A percentile compares a stretch with the other conserved stretches of the same genome.
Conservation (phyloP, 2,888 invertebrate genomes). For the Folsomia candida region DNA sequence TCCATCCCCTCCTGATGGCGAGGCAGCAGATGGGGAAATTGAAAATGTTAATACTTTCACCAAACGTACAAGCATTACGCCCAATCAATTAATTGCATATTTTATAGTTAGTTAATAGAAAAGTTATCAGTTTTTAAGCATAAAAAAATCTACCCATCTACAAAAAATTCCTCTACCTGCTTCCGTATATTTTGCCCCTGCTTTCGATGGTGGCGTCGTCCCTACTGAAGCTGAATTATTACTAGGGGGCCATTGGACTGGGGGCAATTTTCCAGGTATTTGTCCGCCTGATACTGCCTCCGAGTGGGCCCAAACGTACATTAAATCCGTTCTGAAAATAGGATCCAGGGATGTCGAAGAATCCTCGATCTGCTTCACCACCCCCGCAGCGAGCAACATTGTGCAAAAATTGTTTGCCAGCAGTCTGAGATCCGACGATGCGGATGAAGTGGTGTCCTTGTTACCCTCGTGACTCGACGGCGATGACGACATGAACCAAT, state of each 20-base stretch:
- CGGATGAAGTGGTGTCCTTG: slow-evolving; percentile 65
- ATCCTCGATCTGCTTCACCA: slow-evolving; percentile 73
- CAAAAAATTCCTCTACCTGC: slow-evolving; percentile 52
- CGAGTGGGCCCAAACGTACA: slow-evolving; percentile 88
- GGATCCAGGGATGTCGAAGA: slow-evolving; percentile 61
- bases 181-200: slow-evolving; percentile 55
- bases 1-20: not conserved
- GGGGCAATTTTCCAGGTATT: slow-evolving; percentile 72
- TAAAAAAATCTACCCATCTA: not conserved
- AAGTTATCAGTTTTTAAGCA: not conserved
- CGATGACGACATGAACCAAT: slow-evolving; percentile 83
- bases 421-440: slow-evolving; percentile 70
- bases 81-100: too few relatives aligned
- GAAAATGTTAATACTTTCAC: not conserved
- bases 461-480: slow-evolving; percentile 72
- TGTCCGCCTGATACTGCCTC: slow-evolving; percentile 66
- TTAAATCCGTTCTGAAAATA: slow-evolving; percentile 78
- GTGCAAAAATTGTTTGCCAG: slow-evolving; percentile 82
- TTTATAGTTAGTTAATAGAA: not conserved
- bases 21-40: not conserved
- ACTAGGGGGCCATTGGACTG: slow-evolving; percentile 71
- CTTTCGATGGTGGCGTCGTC: slow-evolving; percentile 42
- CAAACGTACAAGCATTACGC: too few relatives aligned
- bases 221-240: slow-evolving; percentile 45
- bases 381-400: slow-evolving; percentile 80